These are phyloP conservation scores for Panorpa germanica DNA, from an alignment of 2,888 invertebrate genomes.

Conservation along the genomic window DNA sequence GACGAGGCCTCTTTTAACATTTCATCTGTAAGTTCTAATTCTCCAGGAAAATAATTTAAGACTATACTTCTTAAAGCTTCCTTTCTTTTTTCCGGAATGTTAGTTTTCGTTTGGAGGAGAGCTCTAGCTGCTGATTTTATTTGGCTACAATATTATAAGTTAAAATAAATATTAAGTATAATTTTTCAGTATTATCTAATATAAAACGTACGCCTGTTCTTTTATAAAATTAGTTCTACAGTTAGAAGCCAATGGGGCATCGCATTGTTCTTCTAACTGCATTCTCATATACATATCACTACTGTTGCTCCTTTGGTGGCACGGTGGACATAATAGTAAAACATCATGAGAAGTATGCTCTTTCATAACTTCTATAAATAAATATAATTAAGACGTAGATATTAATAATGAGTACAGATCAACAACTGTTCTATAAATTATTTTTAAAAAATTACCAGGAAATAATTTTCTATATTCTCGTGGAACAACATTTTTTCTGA, in stretches of 20 bases:
- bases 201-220: slow-evolving; percentile 21
- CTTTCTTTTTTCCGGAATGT: slow-evolving; percentile 31
- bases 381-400: slow-evolving; percentile 14
- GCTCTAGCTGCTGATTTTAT: slow-evolving; percentile 40
- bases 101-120: slow-evolving; percentile 23
- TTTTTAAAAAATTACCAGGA: slow-evolving; percentile 28
- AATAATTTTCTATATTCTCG: slow-evolving; percentile 63
- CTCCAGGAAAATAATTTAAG: slow-evolving; percentile 28
- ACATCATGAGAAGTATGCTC: slow-evolving; percentile 68
- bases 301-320: slow-evolving; percentile 50
- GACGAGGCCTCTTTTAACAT: slow-evolving; percentile 28
- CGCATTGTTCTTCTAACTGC: slow-evolving; percentile 35
- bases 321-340: slow-evolving; percentile 46
- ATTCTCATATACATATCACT: slow-evolving; percentile 38
- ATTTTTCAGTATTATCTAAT: no score
- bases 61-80: slow-evolving; percentile 28
- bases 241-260: slow-evolving; percentile 36
- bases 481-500: slow-evolving; percentile 66
- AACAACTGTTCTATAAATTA: slow-evolving; percentile 3
- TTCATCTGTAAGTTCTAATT: slow-evolving; percentile 25
- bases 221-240: slow-evolving; percentile 20
- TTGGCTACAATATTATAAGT: slow-evolving; percentile 21
- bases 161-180: slow-evolving; percentile 17
- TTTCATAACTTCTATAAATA: slow-evolving; percentile 46
- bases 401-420: slow-evolving; percentile 1